Base-by-base conservation (phyloP, 2,888 invertebrate species). In the Stenotaenia linearis region DNA sequence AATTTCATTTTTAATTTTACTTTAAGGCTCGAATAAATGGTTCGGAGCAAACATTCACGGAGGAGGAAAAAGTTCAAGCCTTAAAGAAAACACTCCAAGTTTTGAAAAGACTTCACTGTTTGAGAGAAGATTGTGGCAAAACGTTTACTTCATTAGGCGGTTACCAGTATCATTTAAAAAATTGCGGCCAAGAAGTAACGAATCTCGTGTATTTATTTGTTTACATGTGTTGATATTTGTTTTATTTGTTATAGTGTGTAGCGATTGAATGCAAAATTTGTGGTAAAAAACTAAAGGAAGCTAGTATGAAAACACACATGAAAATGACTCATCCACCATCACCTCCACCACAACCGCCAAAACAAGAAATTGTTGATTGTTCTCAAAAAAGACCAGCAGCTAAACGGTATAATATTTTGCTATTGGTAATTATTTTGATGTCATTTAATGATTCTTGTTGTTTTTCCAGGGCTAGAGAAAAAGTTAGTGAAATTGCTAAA, bases 241-340 rank as follows among this genome's bases (percentile, higher is more conserved):
- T 75, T 32, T 75, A 1, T 74, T 74, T 74, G 75, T 32, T 75
- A 28, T n/a, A 75, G 75, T n/a, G 1, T 32, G 23, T 75, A 15
- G 32, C 12, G 3, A 12, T 35, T 9, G 75, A 75, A 75, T 80
- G 80, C 30, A 69, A 79, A 18, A 21, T 79, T 4, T 80, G 80
- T 40, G 80, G 80, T 18, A 79, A 77, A 77, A 77, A 30, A 32
- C 28, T 80, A n/a, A 69, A 76, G 30, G 77, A 77, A 50, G 69
- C 21, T 21, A 80, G 80, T 23, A 15, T 80, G 18, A 74, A 69
- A 28, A 10, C 79, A 18, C 80, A 80, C 79, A 76, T 37, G 45
- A 79, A 77, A 79, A 18, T 40, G n/a, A 32, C 74, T 45, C 80
- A 80, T 76, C 78, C 78, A 9, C 50, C 76, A 5, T 40, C 78